phyloP scores from a whole-genome alignment of 2,888 invertebrate genomes.

The Baccha elongata region DNA sequence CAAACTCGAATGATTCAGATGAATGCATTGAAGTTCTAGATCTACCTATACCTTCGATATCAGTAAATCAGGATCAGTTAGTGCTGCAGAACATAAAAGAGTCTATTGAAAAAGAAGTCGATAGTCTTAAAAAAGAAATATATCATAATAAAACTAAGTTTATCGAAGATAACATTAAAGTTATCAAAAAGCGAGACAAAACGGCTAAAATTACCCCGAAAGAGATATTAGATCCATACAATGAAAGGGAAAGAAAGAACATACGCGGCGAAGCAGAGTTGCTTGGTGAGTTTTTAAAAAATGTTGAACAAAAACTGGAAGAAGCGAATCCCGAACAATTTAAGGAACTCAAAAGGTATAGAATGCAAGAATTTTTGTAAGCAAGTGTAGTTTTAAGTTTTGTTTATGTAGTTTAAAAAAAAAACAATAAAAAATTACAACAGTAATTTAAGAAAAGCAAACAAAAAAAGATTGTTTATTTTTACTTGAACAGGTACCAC shows the following conservation, averaged over 20 bases:
- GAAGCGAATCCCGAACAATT: slow-evolving; percentile 76
- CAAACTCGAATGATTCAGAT: slow-evolving; percentile 40
- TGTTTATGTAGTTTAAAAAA: no score
- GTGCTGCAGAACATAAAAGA: slow-evolving; percentile 61
- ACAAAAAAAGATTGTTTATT: no score
- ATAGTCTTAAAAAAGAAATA: slow-evolving; percentile 73
- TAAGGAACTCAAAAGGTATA: slow-evolving; percentile 67
- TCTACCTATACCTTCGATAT: slow-evolving; percentile 15
- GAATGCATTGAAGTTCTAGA: slow-evolving; percentile 47
- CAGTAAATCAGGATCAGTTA: slow-evolving; percentile 40
- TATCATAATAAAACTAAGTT: slow-evolving; percentile 66
- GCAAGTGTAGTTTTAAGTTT: no score
- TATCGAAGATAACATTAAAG: slow-evolving; percentile 49
- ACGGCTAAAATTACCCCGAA: slow-evolving; percentile 27
- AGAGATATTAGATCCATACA: slow-evolving; percentile 50
- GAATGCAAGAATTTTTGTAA: slow-evolving; percentile 47
- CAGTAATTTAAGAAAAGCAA: background rate
- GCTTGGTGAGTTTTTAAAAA: slow-evolving; percentile 76
- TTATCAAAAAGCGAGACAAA: slow-evolving; percentile 42
- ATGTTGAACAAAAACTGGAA: slow-evolving; percentile 75
- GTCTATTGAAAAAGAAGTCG: slow-evolving; percentile 74
- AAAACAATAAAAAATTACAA: background rate
- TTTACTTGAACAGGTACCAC: no score
- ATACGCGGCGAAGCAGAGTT: slow-evolving; percentile 75
- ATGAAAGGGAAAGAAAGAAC: slow-evolving; percentile 74